Percentiles rank a stretch among this genome's conserved stretches.
Evolutionary conservation across 2,797 vertebrate genomes (phyloP).

Genomic region (Eremophila alpestris): DNA sequence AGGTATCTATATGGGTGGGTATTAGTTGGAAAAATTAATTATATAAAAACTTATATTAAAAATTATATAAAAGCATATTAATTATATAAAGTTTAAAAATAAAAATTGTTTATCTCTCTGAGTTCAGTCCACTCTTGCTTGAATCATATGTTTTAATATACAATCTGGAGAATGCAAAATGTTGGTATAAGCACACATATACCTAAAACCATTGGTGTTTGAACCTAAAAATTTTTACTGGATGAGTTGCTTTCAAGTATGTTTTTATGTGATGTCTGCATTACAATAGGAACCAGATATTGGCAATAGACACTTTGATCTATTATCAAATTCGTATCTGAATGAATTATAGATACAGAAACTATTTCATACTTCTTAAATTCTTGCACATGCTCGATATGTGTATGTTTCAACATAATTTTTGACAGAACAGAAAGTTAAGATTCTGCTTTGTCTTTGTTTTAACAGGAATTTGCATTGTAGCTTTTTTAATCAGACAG

Average conservation of each 20-base stretch:
- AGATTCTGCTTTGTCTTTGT: not conserved
- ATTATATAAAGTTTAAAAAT: not conserved
- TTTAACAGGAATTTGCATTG: constrained; percentile 10
- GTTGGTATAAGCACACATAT: not conserved
- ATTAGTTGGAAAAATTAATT: not conserved
- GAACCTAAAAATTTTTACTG: not conserved
- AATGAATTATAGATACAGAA: accelerated
- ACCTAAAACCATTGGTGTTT: not conserved
- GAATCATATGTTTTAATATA: not conserved
- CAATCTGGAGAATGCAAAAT: not conserved
- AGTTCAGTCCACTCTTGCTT: not conserved
- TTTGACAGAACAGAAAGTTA: not conserved
- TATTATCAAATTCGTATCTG: not conserved
- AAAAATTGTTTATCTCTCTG: not conserved
- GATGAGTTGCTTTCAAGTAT: not conserved
- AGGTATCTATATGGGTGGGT: not conserved
- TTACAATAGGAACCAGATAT: not conserved
- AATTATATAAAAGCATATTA: not conserved
- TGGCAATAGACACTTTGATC: not conserved
- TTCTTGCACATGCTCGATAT: not conserved
- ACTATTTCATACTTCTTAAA: not conserved
- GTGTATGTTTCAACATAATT: not conserved
- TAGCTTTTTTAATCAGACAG: not conserved
- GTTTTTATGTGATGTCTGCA: not conserved
- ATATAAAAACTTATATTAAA: not conserved